phyloP scores from a whole-genome alignment of 2,797 vertebrate genomes.

The Aeoliscus strigatus region DNA sequence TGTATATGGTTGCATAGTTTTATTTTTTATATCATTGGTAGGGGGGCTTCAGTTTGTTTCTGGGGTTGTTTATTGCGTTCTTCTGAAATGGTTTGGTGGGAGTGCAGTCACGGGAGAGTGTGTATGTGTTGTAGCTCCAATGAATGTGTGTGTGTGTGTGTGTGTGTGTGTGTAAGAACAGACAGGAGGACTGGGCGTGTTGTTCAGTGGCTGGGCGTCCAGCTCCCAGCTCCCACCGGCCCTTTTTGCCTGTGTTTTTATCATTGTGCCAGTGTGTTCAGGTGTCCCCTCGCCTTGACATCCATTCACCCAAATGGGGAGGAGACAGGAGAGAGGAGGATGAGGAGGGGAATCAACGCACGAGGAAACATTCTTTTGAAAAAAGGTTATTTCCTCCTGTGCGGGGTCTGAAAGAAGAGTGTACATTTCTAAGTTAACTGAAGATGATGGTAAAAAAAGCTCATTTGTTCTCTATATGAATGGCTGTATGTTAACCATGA shows the following conservation, averaged over 20 bases:
- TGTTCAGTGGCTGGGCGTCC: slow-evolving; percentile 27
- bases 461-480: slow-evolving; percentile 74
- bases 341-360: slow-evolving; percentile 5
- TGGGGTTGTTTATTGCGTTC: slow-evolving; percentile 20
- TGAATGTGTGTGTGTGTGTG: too few relatives aligned
- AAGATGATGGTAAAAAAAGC: slow-evolving; percentile 42
- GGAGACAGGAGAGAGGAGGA: slow-evolving; percentile 4
- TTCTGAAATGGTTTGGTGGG: slow-evolving; percentile 17
- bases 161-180: too few relatives aligned
- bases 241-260: slow-evolving; percentile 39
- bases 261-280: slow-evolving; percentile 56
- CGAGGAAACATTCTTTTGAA: slow-evolving; percentile 51
- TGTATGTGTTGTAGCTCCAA: too few relatives aligned
- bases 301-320: slow-evolving; percentile 34
- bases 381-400: slow-evolving; percentile 60
- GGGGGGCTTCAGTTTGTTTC: slow-evolving; percentile 18
- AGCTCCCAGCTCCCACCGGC: slow-evolving; percentile 23
- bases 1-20: slow-evolving; percentile 48
- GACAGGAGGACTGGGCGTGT: slow-evolving; percentile 5
- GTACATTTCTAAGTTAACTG: slow-evolving; percentile 74
- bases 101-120: too few relatives aligned
- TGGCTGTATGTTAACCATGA: slow-evolving; percentile 78
- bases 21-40: slow-evolving; percentile 42
- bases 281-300: slow-evolving; percentile 39
- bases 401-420: slow-evolving; percentile 62